Percentiles rank a stretch among this genome's conserved stretches.
Conservation (phyloP, 2,113 vertebrate species). For the Syrmaticus mikado region DNA sequence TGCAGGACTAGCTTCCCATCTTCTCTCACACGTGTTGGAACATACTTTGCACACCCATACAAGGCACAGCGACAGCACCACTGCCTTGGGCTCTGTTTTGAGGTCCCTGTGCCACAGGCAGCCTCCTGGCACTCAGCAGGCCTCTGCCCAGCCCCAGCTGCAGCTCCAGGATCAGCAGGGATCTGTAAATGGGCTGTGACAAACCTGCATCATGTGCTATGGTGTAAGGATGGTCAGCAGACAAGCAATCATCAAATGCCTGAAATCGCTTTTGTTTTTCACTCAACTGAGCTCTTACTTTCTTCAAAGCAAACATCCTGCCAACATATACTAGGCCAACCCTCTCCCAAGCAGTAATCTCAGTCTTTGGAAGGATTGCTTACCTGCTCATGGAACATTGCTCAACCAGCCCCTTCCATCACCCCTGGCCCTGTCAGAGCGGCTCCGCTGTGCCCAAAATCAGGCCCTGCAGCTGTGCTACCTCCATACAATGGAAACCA, state of each 20-base stretch:
- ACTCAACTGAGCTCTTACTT: background rate
- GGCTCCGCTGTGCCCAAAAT: background rate
- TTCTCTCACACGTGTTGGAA: background rate
- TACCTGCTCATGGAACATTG: background rate
- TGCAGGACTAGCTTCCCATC: background rate
- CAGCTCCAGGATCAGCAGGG: background rate
- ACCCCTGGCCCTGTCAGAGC: background rate
- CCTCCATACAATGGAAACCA: slow-evolving; percentile 17
- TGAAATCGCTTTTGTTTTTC: background rate
- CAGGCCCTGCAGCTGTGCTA: slow-evolving; percentile 3
- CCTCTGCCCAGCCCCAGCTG: no score
- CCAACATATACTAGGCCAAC: background rate
- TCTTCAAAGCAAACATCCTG: background rate
- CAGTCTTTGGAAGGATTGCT: background rate
- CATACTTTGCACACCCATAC: background rate
- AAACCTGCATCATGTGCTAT: fast-evolving
- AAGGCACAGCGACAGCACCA: fast-evolving
- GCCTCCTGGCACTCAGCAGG: background rate
- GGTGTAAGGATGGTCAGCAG: background rate
- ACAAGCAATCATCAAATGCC: background rate
- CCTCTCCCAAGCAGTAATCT: background rate
- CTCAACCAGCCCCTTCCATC: slow-evolving; percentile 16
- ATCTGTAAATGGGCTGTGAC: fast-evolving
- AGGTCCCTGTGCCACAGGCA: background rate
- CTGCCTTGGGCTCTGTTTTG: fast-evolving